Base-by-base conservation (phyloP, 1,140 invertebrate species). In the Chlorops oryzae region DNA sequence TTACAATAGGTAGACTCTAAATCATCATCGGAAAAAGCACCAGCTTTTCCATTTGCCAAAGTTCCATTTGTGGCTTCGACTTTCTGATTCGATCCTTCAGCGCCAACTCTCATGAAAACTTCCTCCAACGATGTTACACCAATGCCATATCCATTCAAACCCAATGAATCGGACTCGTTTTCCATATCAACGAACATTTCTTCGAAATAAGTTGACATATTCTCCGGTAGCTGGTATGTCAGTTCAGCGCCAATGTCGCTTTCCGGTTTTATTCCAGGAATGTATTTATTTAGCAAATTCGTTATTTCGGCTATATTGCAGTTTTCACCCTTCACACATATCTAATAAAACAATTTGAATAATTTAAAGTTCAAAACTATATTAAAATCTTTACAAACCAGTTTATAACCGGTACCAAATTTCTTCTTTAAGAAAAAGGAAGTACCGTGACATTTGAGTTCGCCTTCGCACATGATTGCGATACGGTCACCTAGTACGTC, bases 401-500 rank as follows among this genome's bases (percentile, higher is more conserved):
- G 65, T 51, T 74, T 74, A 64, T 85, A 84, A 5, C 83, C 82
- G 54, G 77, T 76, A 77, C 86, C 87, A 66, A 85, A 88, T 59
- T 80, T 77, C 59, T 84, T 85, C 63, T 90, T 90, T 34, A 89
- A 66, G 64, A 87, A 89, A 61, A 88, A 75, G 20, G 86, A 78
- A 2, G 83, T 81, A 13, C 86, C 87, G 70, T 79, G 83, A 65
- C 87, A 88, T 61, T 80, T 78, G 12, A 90, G 66, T 57, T 77
- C 72, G 15, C 91, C 92, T 28, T 83, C 78, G 32, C 87, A 81
- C 81, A 95, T 87, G 41, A 95, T 92, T 2, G 90, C 88, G 52
- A 95, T 90, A 52, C 88, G 77, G 72, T 96, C 91, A 2, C 91
- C 92, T 1, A 96, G 76, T 17, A 88, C 79, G 74, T 97, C 92